Percentiles rank a stretch among this genome's conserved stretches.
These are phyloP conservation scores for Nerophis ophidion DNA, from an alignment of 2,113 vertebrate genomes.

Conservation along the genomic window DNA sequence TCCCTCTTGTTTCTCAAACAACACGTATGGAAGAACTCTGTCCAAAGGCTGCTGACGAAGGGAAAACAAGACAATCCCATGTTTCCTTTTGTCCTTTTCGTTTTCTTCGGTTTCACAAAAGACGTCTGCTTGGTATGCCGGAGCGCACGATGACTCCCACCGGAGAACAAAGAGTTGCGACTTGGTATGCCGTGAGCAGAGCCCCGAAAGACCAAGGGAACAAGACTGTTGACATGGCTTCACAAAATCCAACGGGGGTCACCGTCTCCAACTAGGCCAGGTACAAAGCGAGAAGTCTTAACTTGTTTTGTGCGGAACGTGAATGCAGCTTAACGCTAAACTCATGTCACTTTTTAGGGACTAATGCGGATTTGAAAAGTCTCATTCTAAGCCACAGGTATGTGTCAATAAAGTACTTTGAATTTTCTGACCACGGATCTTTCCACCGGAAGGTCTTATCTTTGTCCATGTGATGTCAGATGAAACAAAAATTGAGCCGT, in stretches of 20 bases:
- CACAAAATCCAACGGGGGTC: constrained; percentile 51
- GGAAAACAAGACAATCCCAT: constrained; percentile 9
- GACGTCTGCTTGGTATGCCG: constrained; percentile 17
- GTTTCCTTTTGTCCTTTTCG: constrained; percentile 4
- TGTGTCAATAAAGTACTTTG: too few species aligned
- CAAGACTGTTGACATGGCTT: constrained; percentile 50
- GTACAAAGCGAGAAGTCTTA: constrained; percentile 4
- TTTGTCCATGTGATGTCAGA: too few species aligned
- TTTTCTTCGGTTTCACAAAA: constrained; percentile 10
- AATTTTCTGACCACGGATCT: too few species aligned
- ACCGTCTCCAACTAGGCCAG: constrained; percentile 30
- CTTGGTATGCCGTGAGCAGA: constrained; percentile 60
- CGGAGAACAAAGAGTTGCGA: constrained; percentile 45
- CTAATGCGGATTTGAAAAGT: too few species aligned
- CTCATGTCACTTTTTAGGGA: background rate
- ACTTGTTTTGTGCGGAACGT: background rate
- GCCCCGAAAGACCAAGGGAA: constrained; percentile 37
- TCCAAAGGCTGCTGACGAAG: constrained; percentile 25
- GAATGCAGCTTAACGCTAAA: background rate
- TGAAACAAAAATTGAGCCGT: too few species aligned
- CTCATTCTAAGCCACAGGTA: too few species aligned
- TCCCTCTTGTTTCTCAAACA: constrained; percentile 35
- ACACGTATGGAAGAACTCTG: constrained; percentile 49
- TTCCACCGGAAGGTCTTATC: too few species aligned
- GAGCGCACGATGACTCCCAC: constrained; percentile 39